Evolutionary conservation across 2,797 vertebrate species (phyloP).

Genomic region (Tapera naevia): DNA sequence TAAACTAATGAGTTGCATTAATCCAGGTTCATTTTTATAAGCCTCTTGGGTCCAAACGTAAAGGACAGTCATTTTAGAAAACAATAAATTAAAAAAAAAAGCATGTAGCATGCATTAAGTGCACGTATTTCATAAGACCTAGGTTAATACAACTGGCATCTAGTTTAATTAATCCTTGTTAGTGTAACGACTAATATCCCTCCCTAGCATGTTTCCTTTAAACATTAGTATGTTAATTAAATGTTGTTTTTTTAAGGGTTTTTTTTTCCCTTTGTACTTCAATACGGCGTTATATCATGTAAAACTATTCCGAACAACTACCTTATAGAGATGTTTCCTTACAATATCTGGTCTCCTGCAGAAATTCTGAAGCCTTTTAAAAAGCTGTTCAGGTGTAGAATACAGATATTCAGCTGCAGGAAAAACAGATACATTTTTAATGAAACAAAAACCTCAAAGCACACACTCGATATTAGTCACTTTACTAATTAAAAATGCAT

Average conservation of each 20-base stretch:
- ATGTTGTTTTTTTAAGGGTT: constrained; percentile 69
- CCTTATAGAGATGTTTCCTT: constrained; percentile 86
- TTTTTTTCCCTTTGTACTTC: constrained; percentile 73
- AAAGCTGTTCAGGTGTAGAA: constrained; percentile 96
- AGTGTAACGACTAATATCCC: constrained; percentile 83
- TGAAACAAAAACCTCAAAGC: constrained; percentile 99
- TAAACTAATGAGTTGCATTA: constrained; percentile 86
- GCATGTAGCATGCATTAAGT: constrained; percentile 79
- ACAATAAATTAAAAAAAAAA: constrained; percentile 81
- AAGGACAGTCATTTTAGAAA: constrained; percentile 84
- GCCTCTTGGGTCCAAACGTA: constrained; percentile 81
- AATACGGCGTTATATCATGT: constrained; percentile 67
- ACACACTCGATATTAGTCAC: constrained; percentile 99
- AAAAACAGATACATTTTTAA: constrained; percentile 97
- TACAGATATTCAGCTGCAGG: constrained; percentile 93
- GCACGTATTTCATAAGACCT: constrained; percentile 83
- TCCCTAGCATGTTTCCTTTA: constrained; percentile 82
- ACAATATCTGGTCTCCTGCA: constrained; percentile 87
- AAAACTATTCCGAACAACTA: constrained; percentile 78
- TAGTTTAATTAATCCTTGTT: constrained; percentile 87
- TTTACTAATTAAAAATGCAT: constrained; percentile 99
- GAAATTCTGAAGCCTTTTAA: constrained; percentile 87
- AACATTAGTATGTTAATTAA: constrained; percentile 85
- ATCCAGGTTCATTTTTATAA: constrained; percentile 86
- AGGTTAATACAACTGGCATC: constrained; percentile 83